Base-by-base conservation (phyloP, 2,797 vertebrate genomes). In the Bradypodion pumilum region DNA sequence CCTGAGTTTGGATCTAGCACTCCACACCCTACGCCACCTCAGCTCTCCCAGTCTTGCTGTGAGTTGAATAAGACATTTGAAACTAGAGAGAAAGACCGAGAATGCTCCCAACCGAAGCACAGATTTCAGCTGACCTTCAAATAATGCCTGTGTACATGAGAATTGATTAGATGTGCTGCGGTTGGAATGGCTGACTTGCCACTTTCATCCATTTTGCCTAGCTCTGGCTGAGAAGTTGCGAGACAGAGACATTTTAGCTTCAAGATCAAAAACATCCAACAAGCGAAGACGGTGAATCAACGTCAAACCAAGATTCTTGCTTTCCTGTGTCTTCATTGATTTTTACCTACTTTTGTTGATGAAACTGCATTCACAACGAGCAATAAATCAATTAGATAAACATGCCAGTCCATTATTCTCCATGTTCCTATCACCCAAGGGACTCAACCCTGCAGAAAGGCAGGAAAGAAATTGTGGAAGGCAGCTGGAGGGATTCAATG, bases 311-410 rank as follows among this genome's bases (percentile, higher is more conserved):
- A 23, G 16, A 44, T 35, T 87, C 82, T 92, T 78, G 76, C 69
- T 89, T 89, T 83, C 29, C 82, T 69, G n/a, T 35, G 73, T 90
- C 46, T 62, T 68, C 77, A 93, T 89, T 78, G 80, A 83, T 92
- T 92, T 91, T 86, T 86, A 70, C 86, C 90, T 88, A 2, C 83
- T 91, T 87, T 89, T 93, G 92, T 88, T 92, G 88, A 91, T 80
- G 87, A 80, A 91, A 89, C 77, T 76, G 74, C 91, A 59, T 62
- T 10, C 27, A 0, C 88, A 89, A 93, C 85, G 23, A 89, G 89
- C 82, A 81, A 73, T 72, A 81, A 93, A 82, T 89, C 88, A 90
- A 88, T 82, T 85, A 92, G 85, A 87, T 76, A 92, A 92, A 92
- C 80, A 44, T 1, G 80, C 78, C 63, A 46, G 73, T 89, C 80